A percentile compares a stretch with the other conserved stretches of the same genome.
phyloP scores from a whole-genome alignment of 2,888 invertebrate species.

The Hemicrepidius hirtus region DNA sequence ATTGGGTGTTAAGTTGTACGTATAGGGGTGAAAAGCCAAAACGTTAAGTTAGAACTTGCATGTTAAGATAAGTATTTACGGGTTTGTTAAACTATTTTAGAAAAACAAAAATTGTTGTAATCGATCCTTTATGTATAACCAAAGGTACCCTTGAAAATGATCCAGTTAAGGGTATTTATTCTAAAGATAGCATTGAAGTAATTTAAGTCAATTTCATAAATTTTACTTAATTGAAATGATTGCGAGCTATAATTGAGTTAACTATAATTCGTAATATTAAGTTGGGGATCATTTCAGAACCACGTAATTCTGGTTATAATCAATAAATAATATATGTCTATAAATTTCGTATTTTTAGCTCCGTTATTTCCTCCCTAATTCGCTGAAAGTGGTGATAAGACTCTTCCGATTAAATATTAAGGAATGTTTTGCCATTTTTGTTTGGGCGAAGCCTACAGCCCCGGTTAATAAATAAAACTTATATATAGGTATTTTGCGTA shows the following conservation, averaged over 20 bases:
- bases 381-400: constrained; percentile 6
- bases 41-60: constrained; percentile 1
- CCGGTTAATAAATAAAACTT: constrained; percentile 4
- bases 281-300: constrained; percentile 37
- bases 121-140: constrained; percentile 16
- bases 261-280: constrained; percentile 43
- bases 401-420: neutral
- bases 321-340: constrained; percentile 36
- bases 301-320: constrained; percentile 36
- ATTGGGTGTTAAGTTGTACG: neutral
- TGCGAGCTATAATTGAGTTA: constrained; percentile 44
- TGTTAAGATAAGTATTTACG: constrained; percentile 8
- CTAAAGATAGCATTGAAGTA: constrained; percentile 37
- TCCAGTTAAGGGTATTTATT: constrained; percentile 24
- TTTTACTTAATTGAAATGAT: constrained; percentile 49
- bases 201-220: constrained; percentile 44
- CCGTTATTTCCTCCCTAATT: neutral
- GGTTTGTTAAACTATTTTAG: constrained; percentile 22
- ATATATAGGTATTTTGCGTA: constrained; percentile 31
- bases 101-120: constrained; percentile 16
- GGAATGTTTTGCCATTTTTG: constrained; percentile 4
- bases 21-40: neutral
- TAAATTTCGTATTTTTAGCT: constrained; percentile 38
- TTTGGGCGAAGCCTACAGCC: neutral
- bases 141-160: constrained; percentile 14